These are phyloP conservation scores for Pelobates fuscus DNA, from an alignment of 2,113 vertebrate genomes.

Conservation along the genomic window DNA sequence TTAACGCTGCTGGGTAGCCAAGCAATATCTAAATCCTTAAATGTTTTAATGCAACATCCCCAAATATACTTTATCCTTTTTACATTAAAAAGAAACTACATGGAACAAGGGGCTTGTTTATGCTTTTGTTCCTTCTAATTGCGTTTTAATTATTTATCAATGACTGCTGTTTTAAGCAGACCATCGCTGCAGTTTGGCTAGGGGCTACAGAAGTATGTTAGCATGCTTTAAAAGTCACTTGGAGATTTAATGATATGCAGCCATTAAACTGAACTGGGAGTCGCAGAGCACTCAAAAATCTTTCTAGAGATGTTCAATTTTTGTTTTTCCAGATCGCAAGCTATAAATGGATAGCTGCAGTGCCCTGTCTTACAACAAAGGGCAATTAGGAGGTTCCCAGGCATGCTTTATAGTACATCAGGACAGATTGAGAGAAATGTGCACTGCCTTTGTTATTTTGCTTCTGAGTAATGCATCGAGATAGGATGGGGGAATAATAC, in stretches of 20 bases:
- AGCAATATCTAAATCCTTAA: background rate
- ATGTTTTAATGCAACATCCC: background rate
- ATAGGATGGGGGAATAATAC: too few relatives aligned
- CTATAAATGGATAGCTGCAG: background rate
- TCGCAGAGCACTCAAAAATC: slow-evolving; percentile 8
- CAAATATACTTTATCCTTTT: background rate
- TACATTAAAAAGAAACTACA: background rate
- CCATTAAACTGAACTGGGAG: slow-evolving; percentile 24
- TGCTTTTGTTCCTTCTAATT: slow-evolving; percentile 28
- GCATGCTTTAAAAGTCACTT: slow-evolving; percentile 19
- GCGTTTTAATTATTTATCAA: slow-evolving; percentile 25
- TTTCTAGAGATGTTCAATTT: background rate
- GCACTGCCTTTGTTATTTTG: too few relatives aligned
- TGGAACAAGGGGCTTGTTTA: background rate
- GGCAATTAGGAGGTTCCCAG: too few relatives aligned
- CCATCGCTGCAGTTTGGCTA: slow-evolving; percentile 4
- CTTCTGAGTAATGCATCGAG: too few relatives aligned
- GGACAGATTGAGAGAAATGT: too few relatives aligned
- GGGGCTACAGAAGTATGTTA: slow-evolving; percentile 13
- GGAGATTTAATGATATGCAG: slow-evolving; percentile 25
- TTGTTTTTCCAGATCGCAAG: background rate
- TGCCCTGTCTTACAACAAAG: slow-evolving; percentile 15
- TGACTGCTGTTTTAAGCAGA: slow-evolving; percentile 25
- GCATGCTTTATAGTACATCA: too few relatives aligned
- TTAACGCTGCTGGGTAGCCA: too few relatives aligned